Evolutionary conservation across 2,113 vertebrate species (phyloP), one percentile per base, ranked within the genome.

Genomic region (Choloepus hoffmanni): DNA sequence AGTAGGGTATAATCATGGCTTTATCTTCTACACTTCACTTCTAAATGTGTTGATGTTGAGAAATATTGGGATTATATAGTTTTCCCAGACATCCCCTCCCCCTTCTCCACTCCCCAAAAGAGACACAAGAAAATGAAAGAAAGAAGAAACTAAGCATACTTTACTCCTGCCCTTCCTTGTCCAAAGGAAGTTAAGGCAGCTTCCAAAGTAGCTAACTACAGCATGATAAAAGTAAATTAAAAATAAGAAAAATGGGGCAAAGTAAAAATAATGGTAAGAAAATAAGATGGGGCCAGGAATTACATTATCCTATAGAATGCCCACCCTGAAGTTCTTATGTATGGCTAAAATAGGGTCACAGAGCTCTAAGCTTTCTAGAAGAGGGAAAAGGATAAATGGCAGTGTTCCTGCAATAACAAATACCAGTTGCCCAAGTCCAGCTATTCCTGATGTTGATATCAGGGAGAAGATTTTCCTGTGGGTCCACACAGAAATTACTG

Each of bases 401-500:
- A 81, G 23, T 79, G 30, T 79, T 91, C 13, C 21, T 2, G 63
- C 83, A 73, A 48, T 63, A 15, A 88, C 55, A 72, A 73, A 90
- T 74, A 65, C 28, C n/a, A 70, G 55, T 50, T 63, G 33, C 72
- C 73, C 58, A 68, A 33, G 36, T 82, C 55, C 48, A 33, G 3
- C 72, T 65, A 15, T 85, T 94, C 63, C 43, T 94, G 67, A 74
- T 78, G 45, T 70, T 76, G 33, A 65, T 91, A 73, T 23, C 26
- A 67, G 2, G 4, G 55, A 82, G 67, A 85, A 30, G 65, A 43
- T 60, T 87, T 67, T 76, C 58, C 96, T 92, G 19, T 60, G 43
- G 81, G 73, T 70, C 85, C 77, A 85, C 77, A 68, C 23, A 89
- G 93, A 94, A 96, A 95, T 72, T 62, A 87, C 79, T 65, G 23